Base-by-base conservation (phyloP, 2,113 vertebrate species). In the Hippocampus mohnikei region DNA sequence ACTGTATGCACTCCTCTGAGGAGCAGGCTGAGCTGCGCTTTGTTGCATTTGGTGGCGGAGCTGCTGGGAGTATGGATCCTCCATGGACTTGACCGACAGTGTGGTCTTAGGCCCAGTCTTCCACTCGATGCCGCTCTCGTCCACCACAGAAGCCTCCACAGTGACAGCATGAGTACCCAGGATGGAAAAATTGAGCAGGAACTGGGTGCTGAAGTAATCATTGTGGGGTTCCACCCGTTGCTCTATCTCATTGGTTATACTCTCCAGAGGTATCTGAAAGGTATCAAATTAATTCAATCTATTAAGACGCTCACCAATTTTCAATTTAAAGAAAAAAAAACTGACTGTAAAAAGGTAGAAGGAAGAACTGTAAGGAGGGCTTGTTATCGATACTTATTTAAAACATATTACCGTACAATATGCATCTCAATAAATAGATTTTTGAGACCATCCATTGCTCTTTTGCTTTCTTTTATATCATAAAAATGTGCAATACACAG, bases 131-230 rank as follows among this genome's bases (percentile, higher is more conserved):
- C 96, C 96, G 1, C 94, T 94, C 80, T 94, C 94, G 0, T 99
- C 97, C 83, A 95, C 94, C 70, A 98, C 96, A 0, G 96, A 98
- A 3, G 97, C 96, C 83, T 99, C 97, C 70, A 99, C 97, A 0
- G 94, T 94, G 70, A 99, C 96, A 10, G 89, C 89, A 87, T 98
- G 96, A 21, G 93, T 97, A 41, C 97, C 97, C 67, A 98, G 89
- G 70, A 97, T 87, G 20, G 94, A 90, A 70, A 98, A 98, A 89
- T 96, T 98, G 64, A 99, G 87, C 78, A 99, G 85, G 81, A 99
- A 99, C 75, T 98, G 97, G 56, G 96, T 99, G 93, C 97, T 99
- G 91, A 99, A 99, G 90, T 98, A 99, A 87, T 99, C 97, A 0
- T 99, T 99, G 84, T 99, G 97, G 1, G 97, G 97, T 67, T 97